Base-by-base conservation (phyloP, 2,888 invertebrate species). In the Drosophila phalerata region DNA sequence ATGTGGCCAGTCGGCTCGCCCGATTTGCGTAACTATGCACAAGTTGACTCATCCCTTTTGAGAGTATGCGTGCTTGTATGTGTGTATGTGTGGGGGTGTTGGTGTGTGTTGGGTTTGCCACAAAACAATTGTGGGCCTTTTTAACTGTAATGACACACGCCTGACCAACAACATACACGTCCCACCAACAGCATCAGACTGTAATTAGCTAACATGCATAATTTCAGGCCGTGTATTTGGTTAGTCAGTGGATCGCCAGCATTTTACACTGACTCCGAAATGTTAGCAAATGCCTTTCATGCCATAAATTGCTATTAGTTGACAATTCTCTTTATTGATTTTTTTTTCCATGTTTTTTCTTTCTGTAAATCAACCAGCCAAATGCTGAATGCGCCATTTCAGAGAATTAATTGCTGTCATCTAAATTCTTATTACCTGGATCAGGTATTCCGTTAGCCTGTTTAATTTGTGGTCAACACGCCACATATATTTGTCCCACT, bases 21-120 rank as follows among this genome's bases (percentile, higher is more conserved):
- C 85, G 77, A 82, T 87, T 84, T 85, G 88, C 82, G 74, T 76
- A 84, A 87, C 83, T 75, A 64, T 69, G 79, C 74, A 87, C 77
- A 85, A 79, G 88, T 82, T 82, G 84, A 79, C 88, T 85, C 85
- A 84, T 75, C 57, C 61, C 47, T 15, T 47, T 17, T 17, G 6
- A 8, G 6, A 28, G 32, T 40, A 61, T 56, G 42, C 60, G 25
- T 55, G 61, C 42, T 43, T 47, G 25, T 34, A 55, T 49, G 40
- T 28, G 25, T 28, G 17, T 47, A 15, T 62, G 38, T 28, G 61
- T 28, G 32, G 45, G 37, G 30, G 64, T 40, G 70, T 56, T n/a
- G n/a, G 61, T 63, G 68, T 51, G 70, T 73, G 62, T 28, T 42
- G 71, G 11, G 30, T 38, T 55, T 22, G 58, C 67, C 63, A 48